phyloP scores from a whole-genome alignment of 2,888 invertebrate genomes.

The Sepioteuthis lessoniana region DNA sequence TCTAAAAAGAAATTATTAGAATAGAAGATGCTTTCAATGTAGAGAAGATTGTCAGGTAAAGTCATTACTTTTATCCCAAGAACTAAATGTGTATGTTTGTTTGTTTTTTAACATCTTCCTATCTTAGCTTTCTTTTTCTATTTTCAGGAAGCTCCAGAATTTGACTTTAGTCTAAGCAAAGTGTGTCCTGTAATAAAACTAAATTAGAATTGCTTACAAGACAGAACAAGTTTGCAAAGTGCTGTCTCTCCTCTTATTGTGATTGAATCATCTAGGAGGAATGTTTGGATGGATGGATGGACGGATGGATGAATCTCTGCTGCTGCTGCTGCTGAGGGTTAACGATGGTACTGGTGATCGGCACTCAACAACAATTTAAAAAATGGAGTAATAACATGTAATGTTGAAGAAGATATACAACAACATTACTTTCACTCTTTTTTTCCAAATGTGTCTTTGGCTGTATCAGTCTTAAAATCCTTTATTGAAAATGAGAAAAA shows the following conservation, averaged over 20 bases:
- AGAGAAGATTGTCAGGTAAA: too few relatives aligned
- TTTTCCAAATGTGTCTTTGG: conserved; percentile 34
- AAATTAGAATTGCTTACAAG: conserved; percentile 38
- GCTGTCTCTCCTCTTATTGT: not conserved
- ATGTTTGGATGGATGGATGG: not conserved
- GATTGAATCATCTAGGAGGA: not conserved
- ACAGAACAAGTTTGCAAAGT: not conserved
- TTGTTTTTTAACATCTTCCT: too few relatives aligned
- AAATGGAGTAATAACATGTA: not conserved
- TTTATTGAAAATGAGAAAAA: not conserved
- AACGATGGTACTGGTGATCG: not conserved
- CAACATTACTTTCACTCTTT: not conserved
- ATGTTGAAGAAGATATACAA: conserved; percentile 2
- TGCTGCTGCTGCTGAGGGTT: not conserved
- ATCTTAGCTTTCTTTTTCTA: conserved; percentile 40
- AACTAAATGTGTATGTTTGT: too few relatives aligned
- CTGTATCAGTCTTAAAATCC: conserved; percentile 40
- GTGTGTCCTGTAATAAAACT: conserved; percentile 91
- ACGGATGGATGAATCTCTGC: too few relatives aligned
- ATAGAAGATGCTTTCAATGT: too few relatives aligned
- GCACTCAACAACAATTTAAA: not conserved
- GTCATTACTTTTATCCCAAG: too few relatives aligned
- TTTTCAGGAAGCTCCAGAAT: conserved; percentile 83
- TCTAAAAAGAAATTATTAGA: too few relatives aligned
- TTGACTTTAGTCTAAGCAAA: conserved; percentile 91